A percentile compares a stretch with the other conserved stretches of the same genome.
These are phyloP conservation scores for Nematopogon swammerdamellus DNA, from an alignment of 2,888 invertebrate genomes.

Conservation along the genomic window DNA sequence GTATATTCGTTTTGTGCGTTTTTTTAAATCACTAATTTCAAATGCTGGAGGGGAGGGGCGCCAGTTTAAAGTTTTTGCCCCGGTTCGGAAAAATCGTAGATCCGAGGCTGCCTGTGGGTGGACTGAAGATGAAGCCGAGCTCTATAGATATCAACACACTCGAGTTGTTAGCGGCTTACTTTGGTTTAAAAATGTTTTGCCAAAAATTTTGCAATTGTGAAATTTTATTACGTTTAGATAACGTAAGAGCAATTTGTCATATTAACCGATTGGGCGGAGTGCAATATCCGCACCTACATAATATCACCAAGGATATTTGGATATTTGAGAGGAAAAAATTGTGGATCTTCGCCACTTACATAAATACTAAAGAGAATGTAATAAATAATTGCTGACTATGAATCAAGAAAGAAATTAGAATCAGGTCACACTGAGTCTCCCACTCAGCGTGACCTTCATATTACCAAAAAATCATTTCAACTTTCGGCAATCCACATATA, in stretches of 20 bases:
- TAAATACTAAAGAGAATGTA: constrained; percentile 11
- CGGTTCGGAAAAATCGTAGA: too few species aligned
- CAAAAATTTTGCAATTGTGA: constrained; percentile 7
- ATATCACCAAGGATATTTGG: constrained; percentile 14
- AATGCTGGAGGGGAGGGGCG: too few species aligned
- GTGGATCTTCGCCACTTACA: constrained; percentile 12
- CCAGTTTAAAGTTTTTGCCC: too few species aligned
- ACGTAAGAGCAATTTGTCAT: constrained; percentile 13
- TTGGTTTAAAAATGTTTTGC: constrained; percentile 14
- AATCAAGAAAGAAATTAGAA: constrained; percentile 7
- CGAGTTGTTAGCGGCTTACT: constrained; percentile 14
- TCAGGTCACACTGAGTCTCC: constrained; percentile 11
- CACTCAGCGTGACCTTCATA: constrained; percentile 6
- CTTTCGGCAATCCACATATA: constrained; percentile 10
- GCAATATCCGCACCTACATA: constrained; percentile 11
- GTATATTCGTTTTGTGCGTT: too few species aligned
- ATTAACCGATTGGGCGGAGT: constrained; percentile 14
- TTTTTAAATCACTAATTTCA: too few species aligned
- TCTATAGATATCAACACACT: constrained; percentile 13
- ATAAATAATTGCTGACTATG: constrained; percentile 11
- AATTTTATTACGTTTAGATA: constrained; percentile 14
- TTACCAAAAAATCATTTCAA: constrained; percentile 9
- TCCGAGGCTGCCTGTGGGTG: too few species aligned
- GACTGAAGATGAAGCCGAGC: constrained; percentile 2
- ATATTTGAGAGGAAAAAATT: constrained; percentile 9